Percentiles rank a stretch among this genome's conserved stretches.
Evolutionary conservation across 2,888 invertebrate genomes (phyloP).

Genomic region (Cabera pusaria): DNA sequence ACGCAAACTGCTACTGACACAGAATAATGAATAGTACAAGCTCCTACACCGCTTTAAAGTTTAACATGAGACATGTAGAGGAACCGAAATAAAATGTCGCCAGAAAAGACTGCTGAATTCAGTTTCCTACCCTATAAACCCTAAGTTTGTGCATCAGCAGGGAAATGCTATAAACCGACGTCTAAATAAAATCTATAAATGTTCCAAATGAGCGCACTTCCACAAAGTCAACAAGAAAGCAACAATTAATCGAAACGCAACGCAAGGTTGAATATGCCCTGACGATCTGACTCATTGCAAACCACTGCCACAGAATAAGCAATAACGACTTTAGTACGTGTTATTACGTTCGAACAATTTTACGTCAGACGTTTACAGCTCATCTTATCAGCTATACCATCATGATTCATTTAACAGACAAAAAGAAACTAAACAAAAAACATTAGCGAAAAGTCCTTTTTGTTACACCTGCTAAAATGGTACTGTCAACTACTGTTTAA

Average conservation of each 20-base stretch:
- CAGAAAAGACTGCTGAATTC: too few relatives aligned
- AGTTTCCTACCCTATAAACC: too few relatives aligned
- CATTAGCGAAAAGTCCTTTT: not conserved
- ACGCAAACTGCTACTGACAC: too few relatives aligned
- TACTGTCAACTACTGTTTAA: too few relatives aligned
- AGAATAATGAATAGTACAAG: too few relatives aligned
- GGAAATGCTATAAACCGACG: too few relatives aligned
- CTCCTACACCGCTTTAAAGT: too few relatives aligned
- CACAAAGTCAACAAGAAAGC: constrained; percentile 9
- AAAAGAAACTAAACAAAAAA: constrained; percentile 38
- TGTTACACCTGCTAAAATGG: constrained; percentile 12
- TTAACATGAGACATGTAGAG: too few relatives aligned
- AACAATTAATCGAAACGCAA: not conserved
- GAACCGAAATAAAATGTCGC: too few relatives aligned
- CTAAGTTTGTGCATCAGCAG: too few relatives aligned
- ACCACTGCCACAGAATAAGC: constrained; percentile 15
- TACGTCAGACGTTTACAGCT: constrained; percentile 33
- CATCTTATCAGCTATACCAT: constrained; percentile 46
- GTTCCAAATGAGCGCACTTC: too few relatives aligned
- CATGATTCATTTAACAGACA: constrained; percentile 45
- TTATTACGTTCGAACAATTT: constrained; percentile 7
- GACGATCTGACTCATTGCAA: constrained; percentile 18
- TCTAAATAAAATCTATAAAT: too few relatives aligned
- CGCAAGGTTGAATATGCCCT: constrained; percentile 23
- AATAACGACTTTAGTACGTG: constrained; percentile 5